phyloP scores from a whole-genome alignment of 2,113 vertebrate genomes.

The Aegithalos caudatus region DNA sequence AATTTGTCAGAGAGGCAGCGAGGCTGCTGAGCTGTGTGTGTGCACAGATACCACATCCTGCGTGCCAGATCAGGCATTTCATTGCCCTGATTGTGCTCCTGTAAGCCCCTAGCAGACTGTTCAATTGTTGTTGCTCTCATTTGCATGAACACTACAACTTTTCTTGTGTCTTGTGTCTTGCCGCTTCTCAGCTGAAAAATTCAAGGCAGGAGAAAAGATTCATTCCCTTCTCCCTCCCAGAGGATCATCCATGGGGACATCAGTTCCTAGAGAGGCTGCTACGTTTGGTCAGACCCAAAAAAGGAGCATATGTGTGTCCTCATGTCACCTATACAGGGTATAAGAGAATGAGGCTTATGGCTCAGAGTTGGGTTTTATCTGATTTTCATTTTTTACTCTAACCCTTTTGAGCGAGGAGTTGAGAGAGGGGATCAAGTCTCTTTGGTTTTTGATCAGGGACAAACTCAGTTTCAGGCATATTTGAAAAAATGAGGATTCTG shows the following conservation, averaged over 20 bases:
- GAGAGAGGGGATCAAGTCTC: not conserved
- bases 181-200: not conserved
- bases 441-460: not conserved
- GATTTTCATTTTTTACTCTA: not conserved
- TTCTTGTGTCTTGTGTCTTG: not conserved
- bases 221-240: not conserved
- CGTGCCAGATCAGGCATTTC: not conserved
- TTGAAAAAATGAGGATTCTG: not conserved
- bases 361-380: not conserved
- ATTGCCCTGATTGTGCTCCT: not conserved
- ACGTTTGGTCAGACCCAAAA: not conserved
- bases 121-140: not conserved
- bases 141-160: not conserved
- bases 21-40: not conserved
- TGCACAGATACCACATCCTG: not conserved
- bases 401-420: not conserved
- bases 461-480: not conserved
- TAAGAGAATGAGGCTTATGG: not conserved
- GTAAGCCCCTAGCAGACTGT: not conserved
- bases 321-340: not conserved
- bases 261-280: not conserved
- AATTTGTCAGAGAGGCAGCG: not conserved
- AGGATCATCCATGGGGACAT: not conserved
- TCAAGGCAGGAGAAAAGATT: not conserved
- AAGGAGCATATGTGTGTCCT: rapidly evolving